Percentiles rank a stretch among this genome's conserved stretches.
Conservation (phyloP, 2,113 vertebrate species). For the Varanus salvator region DNA sequence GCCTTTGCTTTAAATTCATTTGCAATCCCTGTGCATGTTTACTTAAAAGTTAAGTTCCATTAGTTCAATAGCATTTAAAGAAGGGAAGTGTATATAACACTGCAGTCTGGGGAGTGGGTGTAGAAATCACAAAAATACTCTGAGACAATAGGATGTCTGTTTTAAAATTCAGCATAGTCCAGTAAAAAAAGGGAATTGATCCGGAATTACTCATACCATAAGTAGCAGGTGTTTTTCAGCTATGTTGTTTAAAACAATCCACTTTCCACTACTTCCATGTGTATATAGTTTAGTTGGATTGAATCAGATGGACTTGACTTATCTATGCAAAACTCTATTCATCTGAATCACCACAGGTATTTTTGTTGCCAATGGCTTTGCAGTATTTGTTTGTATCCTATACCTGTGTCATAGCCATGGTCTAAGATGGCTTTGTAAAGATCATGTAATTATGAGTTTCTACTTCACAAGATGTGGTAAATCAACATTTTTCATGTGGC, state of each 20-base stretch:
- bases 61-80: neutral
- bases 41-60: neutral
- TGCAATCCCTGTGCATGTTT: neutral
- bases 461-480: slow-evolving; percentile 37
- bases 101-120: no score
- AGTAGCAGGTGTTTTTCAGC: neutral
- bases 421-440: slow-evolving; percentile 43
- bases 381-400: slow-evolving; percentile 26
- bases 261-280: neutral
- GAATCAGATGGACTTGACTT: neutral
- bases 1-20: neutral
- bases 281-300: neutral
- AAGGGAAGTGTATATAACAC: neutral
- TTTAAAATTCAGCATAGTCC: neutral
- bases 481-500: slow-evolving; percentile 3
- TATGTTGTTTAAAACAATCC: neutral
- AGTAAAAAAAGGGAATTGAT: neutral
- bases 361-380: slow-evolving; percentile 35
- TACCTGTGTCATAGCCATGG: slow-evolving; percentile 33
- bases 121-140: neutral
- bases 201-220: neutral
- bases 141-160: neutral
- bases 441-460: slow-evolving; percentile 49
- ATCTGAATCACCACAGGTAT: neutral
- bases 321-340: neutral